Evolutionary conservation across 2,888 invertebrate species (phyloP), one percentile per base, ranked within the genome.

Genomic region (Yponomeuta malinellus): DNA sequence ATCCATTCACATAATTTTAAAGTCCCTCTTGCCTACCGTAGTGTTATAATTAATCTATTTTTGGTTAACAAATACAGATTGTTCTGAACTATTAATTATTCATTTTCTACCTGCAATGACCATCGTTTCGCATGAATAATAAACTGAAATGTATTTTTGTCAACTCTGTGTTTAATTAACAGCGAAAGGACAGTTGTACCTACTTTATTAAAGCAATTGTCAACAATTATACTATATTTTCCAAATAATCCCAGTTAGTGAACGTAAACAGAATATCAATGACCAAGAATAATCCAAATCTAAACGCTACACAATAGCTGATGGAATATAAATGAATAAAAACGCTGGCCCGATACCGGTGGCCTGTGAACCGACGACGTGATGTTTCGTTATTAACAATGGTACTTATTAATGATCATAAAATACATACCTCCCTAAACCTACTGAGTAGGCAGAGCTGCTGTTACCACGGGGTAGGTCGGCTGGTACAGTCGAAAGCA

Each of bases 291-390:
- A 91, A 90, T 92, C 92, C 89, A 91, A 89, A 91, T 92, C 87
- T 90, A 90, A 92, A 89, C 89, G 89, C 83, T 84, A 82, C 79
- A 81, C 81, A 82, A 81, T 79, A 82, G 82, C 85, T 84, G 83
- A 83, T 86, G 80, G 91, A 90, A 92, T 92, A 87, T 87, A 86
- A 91, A 92, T 91, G 71, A 48, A 85, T 23, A 70, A 63, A 43
- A 70, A 59, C 23, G 79, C 83, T 78, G 76, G 76, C 79, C 80
- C 81, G 83, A 81, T 85, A 83, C 83, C 84, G 84, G 79, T 83
- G 82, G 83, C 89, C 90, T 92, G 92, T 91, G 92, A 92, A 92
- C 90, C 83, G 84, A 79, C 83, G 87, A 92, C 92, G 92, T 92
- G 91, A 90, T 86, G 83, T 81, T 82, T 86, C 85, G 88, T 88